These are phyloP conservation scores for Petrocephalus microphthalmus DNA, from an alignment of 2,113 vertebrate genomes.

Conservation along the genomic window DNA sequence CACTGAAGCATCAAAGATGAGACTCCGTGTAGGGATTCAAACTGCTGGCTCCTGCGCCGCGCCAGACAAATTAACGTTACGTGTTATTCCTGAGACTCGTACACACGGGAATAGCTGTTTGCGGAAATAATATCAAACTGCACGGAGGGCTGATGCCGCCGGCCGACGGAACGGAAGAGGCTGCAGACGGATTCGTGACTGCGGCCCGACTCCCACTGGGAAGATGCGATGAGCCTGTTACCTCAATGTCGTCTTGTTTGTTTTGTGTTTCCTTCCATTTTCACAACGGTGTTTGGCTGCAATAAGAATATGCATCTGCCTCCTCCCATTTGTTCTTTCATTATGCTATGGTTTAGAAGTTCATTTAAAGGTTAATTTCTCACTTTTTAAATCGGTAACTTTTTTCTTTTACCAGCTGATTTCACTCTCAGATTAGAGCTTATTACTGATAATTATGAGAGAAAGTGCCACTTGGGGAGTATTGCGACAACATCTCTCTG, in stretches of 20 bases:
- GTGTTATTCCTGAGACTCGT: slow-evolving; percentile 56
- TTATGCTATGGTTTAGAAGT: background rate
- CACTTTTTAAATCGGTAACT: background rate
- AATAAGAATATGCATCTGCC: too few relatives aligned
- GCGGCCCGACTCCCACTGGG: background rate
- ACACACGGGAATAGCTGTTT: slow-evolving; percentile 41
- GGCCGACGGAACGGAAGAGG: background rate
- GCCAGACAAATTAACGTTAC: slow-evolving; percentile 49
- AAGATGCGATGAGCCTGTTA: background rate
- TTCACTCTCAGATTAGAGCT: background rate
- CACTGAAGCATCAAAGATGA: slow-evolving; percentile 43
- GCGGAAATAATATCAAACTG: slow-evolving; percentile 47
- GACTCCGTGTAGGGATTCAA: slow-evolving; percentile 38
- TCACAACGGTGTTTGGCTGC: background rate
- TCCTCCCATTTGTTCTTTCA: background rate
- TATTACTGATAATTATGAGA: background rate
- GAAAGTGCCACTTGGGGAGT: background rate
- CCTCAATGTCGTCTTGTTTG: background rate
- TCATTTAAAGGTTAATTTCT: background rate
- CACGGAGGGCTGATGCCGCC: background rate
- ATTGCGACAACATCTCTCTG: background rate
- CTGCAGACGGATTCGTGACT: background rate
- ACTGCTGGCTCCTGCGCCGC: slow-evolving; percentile 25
- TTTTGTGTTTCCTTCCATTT: background rate
- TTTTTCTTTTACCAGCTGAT: background rate